Percentiles rank a stretch among this genome's conserved stretches.
Conservation (phyloP, 2,113 vertebrate species). For the Cavia porcellus region DNA sequence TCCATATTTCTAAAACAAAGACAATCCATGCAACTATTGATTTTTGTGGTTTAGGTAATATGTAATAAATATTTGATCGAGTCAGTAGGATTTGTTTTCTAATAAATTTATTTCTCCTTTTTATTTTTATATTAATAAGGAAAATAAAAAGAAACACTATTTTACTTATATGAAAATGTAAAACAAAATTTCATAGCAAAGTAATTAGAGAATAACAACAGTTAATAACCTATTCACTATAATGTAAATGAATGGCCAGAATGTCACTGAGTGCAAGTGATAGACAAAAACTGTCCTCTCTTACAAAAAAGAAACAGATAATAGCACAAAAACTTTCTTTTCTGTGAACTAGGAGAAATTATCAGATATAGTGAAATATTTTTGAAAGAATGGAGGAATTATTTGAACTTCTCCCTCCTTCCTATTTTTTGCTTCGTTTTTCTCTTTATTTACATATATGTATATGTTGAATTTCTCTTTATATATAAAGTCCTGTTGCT, state of each 20-base stretch:
- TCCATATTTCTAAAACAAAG: constrained; percentile 11
- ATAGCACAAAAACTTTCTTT: not conserved
- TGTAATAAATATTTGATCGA: not conserved
- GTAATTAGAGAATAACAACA: not conserved
- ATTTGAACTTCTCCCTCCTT: not conserved
- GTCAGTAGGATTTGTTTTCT: not conserved
- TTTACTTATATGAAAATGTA: not conserved
- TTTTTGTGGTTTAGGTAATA: not conserved
- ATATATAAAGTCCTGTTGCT: not conserved
- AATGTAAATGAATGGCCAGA: not conserved
- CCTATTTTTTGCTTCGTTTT: not conserved
- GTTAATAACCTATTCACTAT: not conserved
- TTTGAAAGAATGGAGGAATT: not conserved
- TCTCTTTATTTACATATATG: not conserved
- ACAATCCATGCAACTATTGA: not conserved
- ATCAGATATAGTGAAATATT: not conserved
- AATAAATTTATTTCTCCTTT: not conserved
- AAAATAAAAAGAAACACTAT: not conserved
- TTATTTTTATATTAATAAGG: not conserved
- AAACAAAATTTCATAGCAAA: not conserved
- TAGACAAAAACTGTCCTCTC: not conserved
- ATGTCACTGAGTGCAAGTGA: not conserved
- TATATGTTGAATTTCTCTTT: not conserved
- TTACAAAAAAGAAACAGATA: not conserved
- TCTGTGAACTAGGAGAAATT: not conserved